Evolutionary conservation across 1,140 invertebrate species (phyloP), one percentile per base, ranked within the genome.

Genomic region (Diorhabda sublineata): DNA sequence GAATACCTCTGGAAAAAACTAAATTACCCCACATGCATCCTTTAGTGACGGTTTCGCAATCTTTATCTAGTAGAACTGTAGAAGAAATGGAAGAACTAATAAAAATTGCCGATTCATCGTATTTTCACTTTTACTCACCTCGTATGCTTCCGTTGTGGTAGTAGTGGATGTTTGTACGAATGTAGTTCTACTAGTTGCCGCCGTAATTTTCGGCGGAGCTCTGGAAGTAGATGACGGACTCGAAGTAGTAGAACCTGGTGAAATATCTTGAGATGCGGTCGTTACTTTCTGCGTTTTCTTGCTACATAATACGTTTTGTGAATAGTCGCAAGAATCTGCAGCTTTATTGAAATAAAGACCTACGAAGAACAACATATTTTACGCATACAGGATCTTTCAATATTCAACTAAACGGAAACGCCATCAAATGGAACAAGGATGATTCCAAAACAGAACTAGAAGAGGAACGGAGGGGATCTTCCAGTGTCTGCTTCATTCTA

Each of bases 301-400:
- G 74, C 84, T 87, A 79, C 95, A 97, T 11, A 90, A 83, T 0
- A 96, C 94, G 78, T 96, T 96, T 64, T 93, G 85, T 0, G 92
- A 88, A 78, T 96, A 96, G 78, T 97, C 94, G 78, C 95, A 97
- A 3, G 94, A 95, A 78, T 96, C 94, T 0, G 94, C 92, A 4
- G 88, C 88, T 74, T 95, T 95, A 81, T 96, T 97, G 82, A 97
- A 97, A 77, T 90, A 93, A 11, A 97, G 82, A 57, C 92, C 91
- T 89, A 80, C 26, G 26, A 26, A 26, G 26, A 26, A 26, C 5
- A 77, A 74, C 72, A 66, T 52, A 52, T 52, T 52, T 52, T 52
- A 52, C 26, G 26, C 26, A 26, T 26, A 26, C 26, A 26, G 26
- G 26, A 26, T 26, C 26, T 26, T 26, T 26, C 26, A 26, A 26